phyloP scores from a whole-genome alignment of 2,888 invertebrate genomes.

The Drosophila cognata region DNA sequence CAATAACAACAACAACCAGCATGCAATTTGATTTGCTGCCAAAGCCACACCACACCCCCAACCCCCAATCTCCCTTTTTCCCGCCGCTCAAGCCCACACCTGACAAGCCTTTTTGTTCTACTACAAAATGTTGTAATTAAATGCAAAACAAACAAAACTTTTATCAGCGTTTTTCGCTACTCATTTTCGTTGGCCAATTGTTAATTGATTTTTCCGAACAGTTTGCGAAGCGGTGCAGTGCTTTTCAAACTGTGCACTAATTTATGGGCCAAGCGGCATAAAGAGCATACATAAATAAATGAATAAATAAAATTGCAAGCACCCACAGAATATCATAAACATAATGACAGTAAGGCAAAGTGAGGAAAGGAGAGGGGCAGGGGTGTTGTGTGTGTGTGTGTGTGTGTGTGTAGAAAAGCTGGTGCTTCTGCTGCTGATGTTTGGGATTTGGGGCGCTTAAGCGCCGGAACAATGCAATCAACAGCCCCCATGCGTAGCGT shows the following conservation, averaged over 20 bases:
- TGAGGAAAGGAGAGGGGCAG: background rate
- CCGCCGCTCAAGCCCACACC: background rate
- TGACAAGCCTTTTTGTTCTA: background rate
- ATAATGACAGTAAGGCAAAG: conserved; percentile 41
- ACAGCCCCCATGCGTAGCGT: conserved; percentile 65
- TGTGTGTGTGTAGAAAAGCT: background rate
- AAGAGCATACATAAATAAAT: conserved; percentile 48
- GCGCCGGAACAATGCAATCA: conserved; percentile 79
- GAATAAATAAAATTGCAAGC: conserved; percentile 53
- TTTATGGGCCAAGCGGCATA: conserved; percentile 35
- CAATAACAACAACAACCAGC: conserved; percentile 21
- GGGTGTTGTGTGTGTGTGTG: background rate
- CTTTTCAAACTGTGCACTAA: conserved; percentile 53
- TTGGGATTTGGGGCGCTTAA: conserved; percentile 59
- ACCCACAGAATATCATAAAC: conserved; percentile 41
- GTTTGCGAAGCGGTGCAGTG: conserved; percentile 28
- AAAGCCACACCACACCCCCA: background rate
- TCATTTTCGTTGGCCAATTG: conserved; percentile 11
- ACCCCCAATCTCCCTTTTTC: background rate
- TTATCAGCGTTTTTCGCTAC: conserved; percentile 28
- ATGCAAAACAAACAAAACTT: conserved; percentile 37
- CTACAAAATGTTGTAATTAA: conserved; percentile 42
- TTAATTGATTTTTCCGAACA: conserved; percentile 50
- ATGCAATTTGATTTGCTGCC: conserved; percentile 47
- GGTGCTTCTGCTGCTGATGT: conserved; percentile 31